These are phyloP conservation scores for Oxyruncus cristatus DNA, from an alignment of 2,113 vertebrate genomes.

Conservation along the genomic window DNA sequence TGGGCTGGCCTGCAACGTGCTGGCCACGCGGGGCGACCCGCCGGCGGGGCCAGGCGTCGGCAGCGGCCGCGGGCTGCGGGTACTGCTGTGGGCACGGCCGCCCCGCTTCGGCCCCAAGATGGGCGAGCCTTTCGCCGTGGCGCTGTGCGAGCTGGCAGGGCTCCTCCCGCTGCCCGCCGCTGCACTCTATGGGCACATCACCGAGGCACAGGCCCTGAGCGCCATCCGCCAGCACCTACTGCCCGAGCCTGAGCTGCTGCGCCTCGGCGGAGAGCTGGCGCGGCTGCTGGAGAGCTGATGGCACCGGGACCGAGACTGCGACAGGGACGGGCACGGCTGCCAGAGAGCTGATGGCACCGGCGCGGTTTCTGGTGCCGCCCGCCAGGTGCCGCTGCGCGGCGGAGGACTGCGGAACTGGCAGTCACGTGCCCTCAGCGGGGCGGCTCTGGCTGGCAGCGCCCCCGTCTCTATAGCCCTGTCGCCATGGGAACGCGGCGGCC, in stretches of 20 bases:
- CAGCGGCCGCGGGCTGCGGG: conserved; percentile 71
- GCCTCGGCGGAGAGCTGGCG: conserved; percentile 72
- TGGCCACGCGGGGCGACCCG: conserved; percentile 81
- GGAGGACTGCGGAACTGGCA: background rate
- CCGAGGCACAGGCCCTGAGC: conserved; percentile 74
- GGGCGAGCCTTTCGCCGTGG: conserved; percentile 83
- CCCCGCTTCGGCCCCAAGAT: conserved; percentile 84
- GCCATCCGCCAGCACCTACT: conserved; percentile 76
- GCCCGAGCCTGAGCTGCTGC: conserved; percentile 68
- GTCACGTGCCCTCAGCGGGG: accelerated
- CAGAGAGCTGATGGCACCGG: background rate
- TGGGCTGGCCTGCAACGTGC: conserved; percentile 86
- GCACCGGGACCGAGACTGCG: background rate
- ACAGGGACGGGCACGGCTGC: background rate
- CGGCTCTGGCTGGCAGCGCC: background rate
- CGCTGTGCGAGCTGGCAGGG: conserved; percentile 91
- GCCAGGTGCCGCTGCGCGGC: background rate
- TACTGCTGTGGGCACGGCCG: conserved; percentile 83
- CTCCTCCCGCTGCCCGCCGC: conserved; percentile 83
- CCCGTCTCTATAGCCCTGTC: background rate
- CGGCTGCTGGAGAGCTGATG: conserved; percentile 15
- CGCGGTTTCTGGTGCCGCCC: too few species aligned
- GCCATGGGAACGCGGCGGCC: conserved; percentile 34
- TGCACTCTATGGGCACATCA: conserved; percentile 73
- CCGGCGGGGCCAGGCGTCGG: conserved; percentile 27